Evolutionary conservation across 2,888 invertebrate genomes (phyloP).

Genomic region (Drosophila antonietae): DNA sequence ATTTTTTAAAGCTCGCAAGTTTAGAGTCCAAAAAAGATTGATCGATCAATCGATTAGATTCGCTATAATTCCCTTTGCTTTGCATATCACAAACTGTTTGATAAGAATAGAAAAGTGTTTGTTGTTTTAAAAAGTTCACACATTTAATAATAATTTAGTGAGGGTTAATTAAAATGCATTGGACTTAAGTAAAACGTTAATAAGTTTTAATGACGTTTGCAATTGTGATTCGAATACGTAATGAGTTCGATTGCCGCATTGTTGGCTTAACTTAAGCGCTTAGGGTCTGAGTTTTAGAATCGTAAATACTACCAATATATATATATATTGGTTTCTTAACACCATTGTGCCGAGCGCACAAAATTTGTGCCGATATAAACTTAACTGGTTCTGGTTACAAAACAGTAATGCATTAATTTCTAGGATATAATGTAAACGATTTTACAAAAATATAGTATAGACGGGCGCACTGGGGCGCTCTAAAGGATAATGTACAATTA

Average conservation of each 20-base stretch:
- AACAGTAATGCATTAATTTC: slow-evolving; percentile 19
- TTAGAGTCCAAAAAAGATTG: neutral
- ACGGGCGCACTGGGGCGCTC: slow-evolving; percentile 21
- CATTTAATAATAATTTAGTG: slow-evolving; percentile 58
- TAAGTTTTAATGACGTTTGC: slow-evolving; percentile 18
- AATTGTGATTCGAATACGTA: slow-evolving; percentile 31
- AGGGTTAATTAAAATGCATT: slow-evolving; percentile 39
- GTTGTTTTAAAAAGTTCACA: slow-evolving; percentile 33
- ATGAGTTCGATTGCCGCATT: slow-evolving; percentile 36
- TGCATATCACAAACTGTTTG: neutral
- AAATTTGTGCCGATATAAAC: slow-evolving; percentile 23
- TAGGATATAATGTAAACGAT: slow-evolving; percentile 37
- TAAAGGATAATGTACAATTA: slow-evolving; percentile 43
- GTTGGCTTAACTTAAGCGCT: slow-evolving; percentile 29
- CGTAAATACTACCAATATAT: slow-evolving; percentile 26
- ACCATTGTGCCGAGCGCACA: slow-evolving; percentile 42
- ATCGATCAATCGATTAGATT: neutral
- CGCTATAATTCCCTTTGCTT: neutral
- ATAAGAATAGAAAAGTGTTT: neutral
- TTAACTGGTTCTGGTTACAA: slow-evolving; percentile 25
- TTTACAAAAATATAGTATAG: slow-evolving; percentile 38
- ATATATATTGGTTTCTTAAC: slow-evolving; percentile 21
- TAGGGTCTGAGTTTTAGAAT: slow-evolving; percentile 28
- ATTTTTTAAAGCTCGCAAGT: neutral
- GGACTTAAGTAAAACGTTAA: slow-evolving; percentile 30